Base-by-base conservation (phyloP, 2,888 invertebrate genomes). In the Drosophila neotestacea region DNA sequence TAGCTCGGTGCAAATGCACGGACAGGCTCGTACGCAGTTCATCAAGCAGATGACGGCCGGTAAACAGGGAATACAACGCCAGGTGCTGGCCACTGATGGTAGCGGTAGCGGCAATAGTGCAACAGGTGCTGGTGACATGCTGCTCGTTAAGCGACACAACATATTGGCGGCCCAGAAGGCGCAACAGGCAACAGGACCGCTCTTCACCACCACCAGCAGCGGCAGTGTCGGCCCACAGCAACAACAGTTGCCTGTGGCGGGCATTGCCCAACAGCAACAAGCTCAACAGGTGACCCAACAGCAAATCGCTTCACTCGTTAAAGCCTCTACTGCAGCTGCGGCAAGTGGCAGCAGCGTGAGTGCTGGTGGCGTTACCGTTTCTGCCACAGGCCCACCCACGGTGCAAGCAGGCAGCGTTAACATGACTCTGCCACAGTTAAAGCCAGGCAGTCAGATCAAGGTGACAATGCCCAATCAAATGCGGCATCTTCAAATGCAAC, bases 401-500 rank as follows among this genome's bases (percentile, higher is more conserved):
- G 75, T 84, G 2, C 89, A 89, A 44, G 70, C 71, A 5, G 91
- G 90, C 13, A 88, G 90, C 27, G 92, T 92, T 0, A 92, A 92
- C 10, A 92, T 92, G 92, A 90, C 93, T 0, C 47, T 92, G 47
- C 92, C 93, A 0, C 92, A 93, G 67, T 81, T 92, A 2, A 93
- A 93, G 50, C 92, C 92, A 0, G 92, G 92, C 34, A 92, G 92
- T 1, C 93, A 93, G 70, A 91, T 93, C 10, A 93, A 93, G 75
- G 93, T 94, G 0, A 93, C 94, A 27, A 93, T 95, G 55, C 94
- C 94, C 0, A 94, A 95, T 41, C 95, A 95, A 79, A 93, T 96
- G 70, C 93, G 95, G 1, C 95, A 95, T 74, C 85, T 95, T 44
- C 94, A 95, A 46, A 91, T 95, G 70, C 95, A 95, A 74, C 89